These are phyloP conservation scores for Dryomyza anilis DNA, from an alignment of 2,888 invertebrate genomes.

Conservation along the genomic window DNA sequence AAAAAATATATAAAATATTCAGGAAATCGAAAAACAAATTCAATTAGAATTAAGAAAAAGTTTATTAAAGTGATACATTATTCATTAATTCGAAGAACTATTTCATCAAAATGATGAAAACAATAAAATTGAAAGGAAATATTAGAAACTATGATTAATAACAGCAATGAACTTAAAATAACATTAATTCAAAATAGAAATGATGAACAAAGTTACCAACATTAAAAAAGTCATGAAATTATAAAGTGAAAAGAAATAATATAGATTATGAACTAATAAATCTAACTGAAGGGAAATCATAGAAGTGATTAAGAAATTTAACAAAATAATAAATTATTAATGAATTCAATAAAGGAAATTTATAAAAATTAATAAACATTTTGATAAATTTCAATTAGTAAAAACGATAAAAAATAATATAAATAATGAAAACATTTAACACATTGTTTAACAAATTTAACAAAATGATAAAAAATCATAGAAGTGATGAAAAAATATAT, in stretches of 20 bases:
- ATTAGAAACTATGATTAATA: neutral
- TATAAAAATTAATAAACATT: neutral
- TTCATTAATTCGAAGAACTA: neutral
- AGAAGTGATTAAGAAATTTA: neutral
- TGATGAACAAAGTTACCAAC: neutral
- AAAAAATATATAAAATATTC: neutral
- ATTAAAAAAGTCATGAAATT: neutral
- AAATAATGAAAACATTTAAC: neutral
- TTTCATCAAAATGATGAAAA: neutral
- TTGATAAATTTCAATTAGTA: neutral
- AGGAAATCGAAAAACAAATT: neutral
- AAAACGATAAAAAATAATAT: neutral
- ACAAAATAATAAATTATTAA: neutral
- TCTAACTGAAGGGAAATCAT: neutral
- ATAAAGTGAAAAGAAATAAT: neutral
- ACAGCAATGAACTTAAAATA: neutral
- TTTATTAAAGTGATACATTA: neutral
- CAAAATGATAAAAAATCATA: neutral
- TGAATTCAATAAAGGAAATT: neutral
- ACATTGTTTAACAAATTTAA: neutral
- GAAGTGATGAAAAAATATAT: neutral
- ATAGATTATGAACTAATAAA: neutral
- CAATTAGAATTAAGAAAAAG: neutral
- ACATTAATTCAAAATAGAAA: neutral
- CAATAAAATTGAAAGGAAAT: neutral